Conservation (phyloP, 1,140 invertebrate species). For the Propsilocerus akamusi region DNA sequence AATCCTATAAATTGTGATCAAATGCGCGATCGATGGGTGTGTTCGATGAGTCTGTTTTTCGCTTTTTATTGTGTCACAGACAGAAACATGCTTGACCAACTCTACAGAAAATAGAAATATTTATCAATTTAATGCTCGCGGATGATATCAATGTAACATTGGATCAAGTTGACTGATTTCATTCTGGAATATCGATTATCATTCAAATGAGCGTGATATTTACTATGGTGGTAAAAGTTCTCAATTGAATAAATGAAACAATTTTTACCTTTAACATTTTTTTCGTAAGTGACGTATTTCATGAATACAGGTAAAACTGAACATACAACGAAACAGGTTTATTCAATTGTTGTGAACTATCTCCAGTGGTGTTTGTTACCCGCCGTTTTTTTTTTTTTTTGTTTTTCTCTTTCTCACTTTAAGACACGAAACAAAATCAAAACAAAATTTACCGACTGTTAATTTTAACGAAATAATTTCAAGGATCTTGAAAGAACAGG, state of each 20-base stretch:
- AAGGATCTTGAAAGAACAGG: too few relatives aligned
- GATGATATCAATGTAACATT: too few relatives aligned
- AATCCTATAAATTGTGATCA: background rate
- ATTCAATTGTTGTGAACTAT: background rate
- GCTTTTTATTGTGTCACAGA: background rate
- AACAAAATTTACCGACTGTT: background rate
- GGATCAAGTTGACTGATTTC: background rate
- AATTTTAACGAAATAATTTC: too few relatives aligned
- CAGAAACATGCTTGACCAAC: constrained; percentile 1
- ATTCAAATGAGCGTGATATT: background rate
- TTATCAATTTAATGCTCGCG: background rate
- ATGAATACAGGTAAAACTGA: background rate
- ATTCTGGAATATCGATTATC: background rate
- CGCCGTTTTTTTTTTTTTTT: background rate
- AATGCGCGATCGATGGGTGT: background rate
- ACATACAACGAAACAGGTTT: constrained; percentile 1
- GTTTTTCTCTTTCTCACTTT: background rate
- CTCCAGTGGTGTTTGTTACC: background rate
- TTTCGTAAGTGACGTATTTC: background rate
- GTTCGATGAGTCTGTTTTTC: too few relatives aligned
- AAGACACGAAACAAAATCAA: background rate
- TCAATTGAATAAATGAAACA: too few relatives aligned
- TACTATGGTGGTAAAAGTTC: too few relatives aligned
- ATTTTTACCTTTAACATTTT: background rate
- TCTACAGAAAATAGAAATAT: background rate